phyloP scores from a whole-genome alignment of 92 coral and sea anemone genomes.

The Isaurus tuberculatus region DNA sequence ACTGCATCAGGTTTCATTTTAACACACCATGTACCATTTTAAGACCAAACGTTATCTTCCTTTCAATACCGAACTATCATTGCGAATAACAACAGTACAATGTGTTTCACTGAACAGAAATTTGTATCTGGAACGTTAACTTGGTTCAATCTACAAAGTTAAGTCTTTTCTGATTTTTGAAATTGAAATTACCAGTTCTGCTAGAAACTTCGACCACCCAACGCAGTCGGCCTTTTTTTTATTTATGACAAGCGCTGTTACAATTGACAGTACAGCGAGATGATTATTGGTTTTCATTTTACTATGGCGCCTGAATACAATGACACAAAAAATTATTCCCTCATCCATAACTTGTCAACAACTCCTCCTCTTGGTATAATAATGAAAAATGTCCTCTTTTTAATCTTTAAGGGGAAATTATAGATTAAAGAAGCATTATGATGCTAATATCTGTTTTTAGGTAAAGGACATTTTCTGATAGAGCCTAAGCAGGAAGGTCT shows the following conservation, averaged over 20 bases:
- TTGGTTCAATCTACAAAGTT: not conserved
- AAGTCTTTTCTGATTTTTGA: not conserved
- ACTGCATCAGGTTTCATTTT: slow-evolving; percentile 25
- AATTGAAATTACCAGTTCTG: not conserved
- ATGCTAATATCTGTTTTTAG: too few relatives aligned
- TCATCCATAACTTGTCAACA: too few relatives aligned
- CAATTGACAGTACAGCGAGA: slow-evolving; percentile 3
- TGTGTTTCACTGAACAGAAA: not conserved
- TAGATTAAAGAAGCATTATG: too few relatives aligned
- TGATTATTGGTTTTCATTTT: not conserved
- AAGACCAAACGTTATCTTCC: not conserved
- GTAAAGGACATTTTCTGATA: too few relatives aligned
- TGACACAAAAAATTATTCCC: too few relatives aligned
- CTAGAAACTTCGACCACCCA: not conserved
- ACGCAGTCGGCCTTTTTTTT: not conserved
- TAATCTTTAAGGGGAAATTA: too few relatives aligned
- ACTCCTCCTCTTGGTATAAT: too few relatives aligned
- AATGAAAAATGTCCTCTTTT: too few relatives aligned
- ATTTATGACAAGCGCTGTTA: slow-evolving; percentile 14
- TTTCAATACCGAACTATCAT: not conserved
- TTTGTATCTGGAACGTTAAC: too few relatives aligned
- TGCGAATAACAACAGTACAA: not conserved
- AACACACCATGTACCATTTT: not conserved
- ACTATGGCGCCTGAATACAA: too few relatives aligned
- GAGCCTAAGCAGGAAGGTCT: too few relatives aligned